phyloP scores from a whole-genome alignment of 2,888 invertebrate species.

The Hirtodrosophila cameraria region DNA sequence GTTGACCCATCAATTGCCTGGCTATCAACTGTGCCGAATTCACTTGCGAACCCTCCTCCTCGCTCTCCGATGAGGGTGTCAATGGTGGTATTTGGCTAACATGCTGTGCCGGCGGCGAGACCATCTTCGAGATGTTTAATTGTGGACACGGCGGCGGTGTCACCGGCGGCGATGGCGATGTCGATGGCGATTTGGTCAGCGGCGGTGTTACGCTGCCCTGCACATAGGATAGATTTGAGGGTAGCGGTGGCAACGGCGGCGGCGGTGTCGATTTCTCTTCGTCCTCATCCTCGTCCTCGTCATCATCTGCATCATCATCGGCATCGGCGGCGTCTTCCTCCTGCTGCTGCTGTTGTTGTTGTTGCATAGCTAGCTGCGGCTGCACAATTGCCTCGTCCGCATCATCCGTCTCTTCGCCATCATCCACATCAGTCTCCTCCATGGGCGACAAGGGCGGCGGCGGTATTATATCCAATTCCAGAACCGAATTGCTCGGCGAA shows the following conservation, averaged over 20 bases:
- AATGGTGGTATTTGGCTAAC: slow-evolving; percentile 69
- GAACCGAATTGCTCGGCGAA: slow-evolving; percentile 72
- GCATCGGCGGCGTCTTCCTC: slow-evolving; percentile 45
- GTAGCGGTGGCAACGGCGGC: slow-evolving; percentile 81
- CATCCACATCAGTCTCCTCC: slow-evolving; percentile 66
- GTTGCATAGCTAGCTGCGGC: slow-evolving; percentile 32
- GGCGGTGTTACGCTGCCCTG: slow-evolving; percentile 76
- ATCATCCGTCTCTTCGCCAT: slow-evolving; percentile 64
- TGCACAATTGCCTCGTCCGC: slow-evolving; percentile 58
- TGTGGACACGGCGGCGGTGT: slow-evolving; percentile 81
- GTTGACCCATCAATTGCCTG: slow-evolving; percentile 30
- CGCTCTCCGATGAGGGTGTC: slow-evolving; percentile 81
- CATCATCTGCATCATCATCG: slow-evolving; percentile 40
- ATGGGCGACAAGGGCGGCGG: slow-evolving; percentile 71
- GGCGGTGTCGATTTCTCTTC: slow-evolving; percentile 77
- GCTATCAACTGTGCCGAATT: slow-evolving; percentile 74
- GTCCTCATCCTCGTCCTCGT: slow-evolving; percentile 74
- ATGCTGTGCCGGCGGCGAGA: slow-evolving; percentile 79
- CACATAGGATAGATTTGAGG: slow-evolving; percentile 81
- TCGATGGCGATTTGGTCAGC: slow-evolving; percentile 79
- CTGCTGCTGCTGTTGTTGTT: slow-evolving; percentile 44
- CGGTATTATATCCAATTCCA: slow-evolving; percentile 80
- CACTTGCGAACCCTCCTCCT: slow-evolving; percentile 80
- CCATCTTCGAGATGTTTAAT: slow-evolving; percentile 65
- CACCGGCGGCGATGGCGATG: slow-evolving; percentile 82